A percentile compares a stretch with the other conserved stretches of the same genome.
These are phyloP conservation scores for Perca flavescens DNA, from an alignment of 2,113 vertebrate genomes.

Conservation along the genomic window DNA sequence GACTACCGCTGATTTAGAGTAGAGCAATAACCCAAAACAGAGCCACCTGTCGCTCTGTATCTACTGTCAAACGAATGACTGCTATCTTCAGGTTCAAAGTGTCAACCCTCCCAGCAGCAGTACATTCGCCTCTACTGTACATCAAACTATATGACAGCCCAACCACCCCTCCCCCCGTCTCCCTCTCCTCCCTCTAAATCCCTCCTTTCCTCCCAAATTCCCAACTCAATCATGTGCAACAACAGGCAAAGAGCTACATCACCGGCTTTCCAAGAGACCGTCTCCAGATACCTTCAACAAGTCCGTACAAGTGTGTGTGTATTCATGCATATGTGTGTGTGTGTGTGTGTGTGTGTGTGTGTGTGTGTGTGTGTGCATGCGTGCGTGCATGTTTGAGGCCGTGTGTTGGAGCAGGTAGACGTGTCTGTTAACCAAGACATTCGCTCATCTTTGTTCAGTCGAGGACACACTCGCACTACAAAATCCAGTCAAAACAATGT, in stretches of 20 bases:
- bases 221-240: conserved; percentile 28
- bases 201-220: conserved; percentile 17
- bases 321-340: neutral
- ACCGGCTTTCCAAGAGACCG: neutral
- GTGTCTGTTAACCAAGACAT: neutral
- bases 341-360: neutral
- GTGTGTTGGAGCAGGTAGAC: neutral
- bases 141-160: neutral
- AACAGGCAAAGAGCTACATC: conserved; percentile 15
- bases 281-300: conserved; percentile 29
- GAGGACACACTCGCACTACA: neutral
- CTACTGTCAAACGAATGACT: conserved; percentile 1
- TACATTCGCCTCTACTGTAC: neutral
- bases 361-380: neutral
- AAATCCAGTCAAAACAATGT: conserved; percentile 7
- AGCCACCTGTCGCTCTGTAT: conserved; percentile 17
- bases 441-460: too few relatives aligned
- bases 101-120: conserved; percentile 1
- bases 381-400: neutral
- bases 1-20: neutral
- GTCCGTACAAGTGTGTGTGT: conserved; percentile 4
- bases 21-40: too few relatives aligned
- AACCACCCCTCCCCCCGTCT: neutral
- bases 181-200: neutral
- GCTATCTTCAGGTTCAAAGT: neutral